A percentile compares a stretch with the other conserved stretches of the same genome.
Conservation (phyloP, 2,797 vertebrate species). For the Melanotaenia parkinsoni region DNA sequence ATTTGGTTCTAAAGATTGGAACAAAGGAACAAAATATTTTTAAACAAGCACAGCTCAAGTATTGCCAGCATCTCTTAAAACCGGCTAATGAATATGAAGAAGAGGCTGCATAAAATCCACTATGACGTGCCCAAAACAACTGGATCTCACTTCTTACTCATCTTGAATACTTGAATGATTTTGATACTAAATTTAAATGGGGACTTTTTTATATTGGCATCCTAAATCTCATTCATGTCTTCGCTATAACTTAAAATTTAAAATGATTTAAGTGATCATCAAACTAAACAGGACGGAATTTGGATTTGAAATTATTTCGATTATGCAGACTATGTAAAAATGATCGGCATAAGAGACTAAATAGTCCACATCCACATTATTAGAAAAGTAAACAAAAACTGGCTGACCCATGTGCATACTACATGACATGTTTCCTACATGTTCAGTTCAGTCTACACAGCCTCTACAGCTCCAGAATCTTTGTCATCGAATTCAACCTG, state of each 20-base stretch:
- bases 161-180: conserved; percentile 3
- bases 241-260: background rate
- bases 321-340: too few species aligned
- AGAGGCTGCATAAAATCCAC: conserved; percentile 22
- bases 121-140: conserved; percentile 20
- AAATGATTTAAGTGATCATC: too few species aligned
- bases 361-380: background rate
- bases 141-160: background rate
- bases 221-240: conserved; percentile 1
- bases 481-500: conserved; percentile 26
- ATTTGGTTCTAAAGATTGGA: conserved; percentile 42
- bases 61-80: conserved; percentile 6
- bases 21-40: conserved; percentile 59
- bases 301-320: background rate
- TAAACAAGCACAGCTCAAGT: conserved; percentile 18
- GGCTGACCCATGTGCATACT: background rate
- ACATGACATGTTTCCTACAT: background rate
- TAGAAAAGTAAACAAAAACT: background rate
- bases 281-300: too few species aligned
- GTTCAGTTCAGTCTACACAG: conserved; percentile 3
- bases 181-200: conserved; percentile 5
- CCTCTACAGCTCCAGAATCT: conserved; percentile 18
- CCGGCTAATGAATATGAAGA: conserved; percentile 26
- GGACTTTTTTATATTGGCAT: conserved; percentile 1
- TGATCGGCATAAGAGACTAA: conserved; percentile 1